Conservation (phyloP, 2,888 invertebrate species). For the Plagodis dolabraria region DNA sequence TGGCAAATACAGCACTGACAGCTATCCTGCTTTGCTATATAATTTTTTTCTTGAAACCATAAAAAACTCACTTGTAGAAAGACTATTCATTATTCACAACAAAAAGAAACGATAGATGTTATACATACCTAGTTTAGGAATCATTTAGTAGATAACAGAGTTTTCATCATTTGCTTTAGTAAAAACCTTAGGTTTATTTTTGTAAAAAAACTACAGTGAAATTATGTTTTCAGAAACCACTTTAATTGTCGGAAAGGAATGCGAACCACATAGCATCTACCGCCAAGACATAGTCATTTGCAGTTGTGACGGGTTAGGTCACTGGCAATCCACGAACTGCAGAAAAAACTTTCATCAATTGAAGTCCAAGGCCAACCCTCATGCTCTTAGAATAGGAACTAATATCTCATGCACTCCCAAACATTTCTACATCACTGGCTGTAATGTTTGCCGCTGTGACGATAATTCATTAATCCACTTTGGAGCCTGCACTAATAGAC, state of each 20-base stretch:
- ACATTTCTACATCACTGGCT: conserved; percentile 52
- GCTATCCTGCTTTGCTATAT: too few relatives aligned
- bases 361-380: conserved; percentile 25
- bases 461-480: conserved; percentile 40
- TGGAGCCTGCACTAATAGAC: conserved; percentile 51
- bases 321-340: conserved; percentile 57
- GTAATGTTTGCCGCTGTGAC: conserved; percentile 60
- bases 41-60: too few relatives aligned
- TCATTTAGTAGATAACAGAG: too few relatives aligned
- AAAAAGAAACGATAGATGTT: too few relatives aligned
- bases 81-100: too few relatives aligned
- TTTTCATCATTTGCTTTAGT: too few relatives aligned
- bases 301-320: conserved; percentile 49
- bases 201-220: too few relatives aligned
- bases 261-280: conserved; percentile 46
- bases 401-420: conserved; percentile 49
- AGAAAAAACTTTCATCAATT: conserved; percentile 44
- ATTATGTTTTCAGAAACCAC: conserved; percentile 15
- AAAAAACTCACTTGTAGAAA: too few relatives aligned
- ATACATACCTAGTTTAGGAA: too few relatives aligned
- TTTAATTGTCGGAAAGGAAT: conserved; percentile 32
- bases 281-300: conserved; percentile 49
- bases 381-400: conserved; percentile 33
- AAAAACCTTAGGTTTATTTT: too few relatives aligned
- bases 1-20: too few relatives aligned